Evolutionary conservation across 2,888 invertebrate species (phyloP).

Genomic region (Neocrepidodera transversa): DNA sequence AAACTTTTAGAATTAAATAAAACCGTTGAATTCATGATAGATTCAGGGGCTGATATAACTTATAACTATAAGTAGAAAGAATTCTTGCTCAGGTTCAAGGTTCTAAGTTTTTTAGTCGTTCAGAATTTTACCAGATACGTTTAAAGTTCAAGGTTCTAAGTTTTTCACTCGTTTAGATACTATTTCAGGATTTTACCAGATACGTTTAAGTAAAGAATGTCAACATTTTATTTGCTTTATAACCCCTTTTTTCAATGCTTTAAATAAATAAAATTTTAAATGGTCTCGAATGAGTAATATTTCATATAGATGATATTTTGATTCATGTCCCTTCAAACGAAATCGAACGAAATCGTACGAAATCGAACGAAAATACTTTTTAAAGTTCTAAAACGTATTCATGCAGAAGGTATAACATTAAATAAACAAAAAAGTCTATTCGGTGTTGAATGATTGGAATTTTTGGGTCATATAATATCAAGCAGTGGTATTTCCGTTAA

Average conservation of each 20-base stretch:
- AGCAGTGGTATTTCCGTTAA: conserved; percentile 36
- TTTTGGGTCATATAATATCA: conserved; percentile 47
- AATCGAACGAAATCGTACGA: no score
- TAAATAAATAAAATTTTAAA: conserved; percentile 21
- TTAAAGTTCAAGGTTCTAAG: conserved; percentile 42
- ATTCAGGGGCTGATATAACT: conserved; percentile 21
- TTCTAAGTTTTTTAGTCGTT: no score
- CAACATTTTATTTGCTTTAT: conserved; percentile 35
- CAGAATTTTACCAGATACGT: no score
- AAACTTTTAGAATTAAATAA: conserved; percentile 8
- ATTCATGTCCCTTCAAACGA: conserved; percentile 36
- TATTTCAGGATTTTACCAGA: conserved; percentile 31
- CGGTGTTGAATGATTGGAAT: conserved; percentile 29
- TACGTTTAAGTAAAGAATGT: conserved; percentile 24
- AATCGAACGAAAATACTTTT: conserved; percentile 40
- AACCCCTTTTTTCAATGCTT: conserved; percentile 29
- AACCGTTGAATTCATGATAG: conserved; percentile 10
- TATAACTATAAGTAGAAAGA: no score
- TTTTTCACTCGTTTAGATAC: conserved; percentile 15
- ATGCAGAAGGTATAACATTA: conserved; percentile 42
- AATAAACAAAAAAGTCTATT: conserved; percentile 48
- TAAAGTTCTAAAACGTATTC: conserved; percentile 39
- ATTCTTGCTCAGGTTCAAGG: no score
- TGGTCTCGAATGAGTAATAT: conserved; percentile 8
- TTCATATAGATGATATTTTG: conserved; percentile 35